A percentile compares a stretch with the other conserved stretches of the same genome.
Evolutionary conservation across 2,797 vertebrate species (phyloP).

Genomic region (Hydrocynus forskahlii): DNA sequence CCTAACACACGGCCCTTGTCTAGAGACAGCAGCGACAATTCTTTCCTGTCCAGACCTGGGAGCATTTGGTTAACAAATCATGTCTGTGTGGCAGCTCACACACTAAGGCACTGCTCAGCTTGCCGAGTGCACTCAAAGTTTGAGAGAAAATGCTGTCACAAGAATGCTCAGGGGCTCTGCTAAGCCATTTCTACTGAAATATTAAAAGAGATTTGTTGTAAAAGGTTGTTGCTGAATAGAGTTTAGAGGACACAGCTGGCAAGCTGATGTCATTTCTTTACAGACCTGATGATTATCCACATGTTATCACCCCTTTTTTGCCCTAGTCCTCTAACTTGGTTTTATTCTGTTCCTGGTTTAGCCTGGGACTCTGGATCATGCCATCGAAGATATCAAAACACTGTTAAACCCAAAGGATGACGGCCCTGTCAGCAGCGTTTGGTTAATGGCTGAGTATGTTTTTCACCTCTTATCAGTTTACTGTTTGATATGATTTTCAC

Average conservation of each 20-base stretch:
- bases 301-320: not conserved
- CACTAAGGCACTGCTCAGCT: not conserved
- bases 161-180: not conserved
- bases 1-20: not conserved
- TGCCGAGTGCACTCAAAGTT: slow-evolving; percentile 9
- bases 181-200: not conserved
- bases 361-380: slow-evolving; percentile 82
- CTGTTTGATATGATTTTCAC: too few species aligned
- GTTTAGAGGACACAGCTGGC: not conserved
- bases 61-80: slow-evolving; percentile 54
- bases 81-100: slow-evolving; percentile 15
- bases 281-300: not conserved
- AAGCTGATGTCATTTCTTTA: not conserved
- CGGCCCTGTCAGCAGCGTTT: slow-evolving; percentile 75
- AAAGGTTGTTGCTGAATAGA: slow-evolving; percentile 4
- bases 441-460: slow-evolving; percentile 84
- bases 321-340: slow-evolving; percentile 15
- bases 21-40: not conserved
- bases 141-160: not conserved
- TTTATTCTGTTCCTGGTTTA: slow-evolving; percentile 61
- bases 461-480: not conserved
- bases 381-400: slow-evolving; percentile 77
- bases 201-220: slow-evolving; percentile 3
- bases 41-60: slow-evolving; percentile 9
- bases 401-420: slow-evolving; percentile 70